These are phyloP conservation scores for Paralichthys olivaceus DNA, from an alignment of 2,113 vertebrate genomes.

Conservation along the genomic window DNA sequence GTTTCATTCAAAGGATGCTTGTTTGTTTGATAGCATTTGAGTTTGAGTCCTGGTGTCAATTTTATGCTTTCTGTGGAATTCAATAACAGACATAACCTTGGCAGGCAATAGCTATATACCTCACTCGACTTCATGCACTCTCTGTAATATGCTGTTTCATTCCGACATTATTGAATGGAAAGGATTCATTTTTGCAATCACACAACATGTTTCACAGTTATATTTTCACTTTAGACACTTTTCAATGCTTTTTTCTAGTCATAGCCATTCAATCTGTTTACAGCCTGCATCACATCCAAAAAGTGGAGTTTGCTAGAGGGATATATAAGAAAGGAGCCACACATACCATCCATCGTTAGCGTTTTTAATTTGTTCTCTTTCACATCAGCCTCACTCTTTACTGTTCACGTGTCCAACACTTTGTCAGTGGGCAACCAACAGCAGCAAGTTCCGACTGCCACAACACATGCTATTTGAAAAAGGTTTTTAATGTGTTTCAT, in stretches of 20 bases:
- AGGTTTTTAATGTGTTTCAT: background rate
- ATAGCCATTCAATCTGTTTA: background rate
- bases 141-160: conserved; percentile 5
- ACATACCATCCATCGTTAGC: background rate
- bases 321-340: background rate
- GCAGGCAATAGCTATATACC: conserved; percentile 13
- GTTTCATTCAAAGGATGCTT: background rate
- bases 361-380: background rate
- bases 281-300: background rate
- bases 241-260: background rate
- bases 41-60: conserved; percentile 11
- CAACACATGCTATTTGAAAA: background rate
- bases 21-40: conserved; percentile 13
- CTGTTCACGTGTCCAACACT: background rate
- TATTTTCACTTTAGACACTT: background rate
- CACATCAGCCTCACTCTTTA: background rate
- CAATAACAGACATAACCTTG: conserved; percentile 45
- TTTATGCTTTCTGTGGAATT: conserved; percentile 24
- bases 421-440: too few relatives aligned
- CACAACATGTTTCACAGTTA: background rate
- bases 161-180: background rate
- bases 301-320: background rate
- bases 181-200: background rate
- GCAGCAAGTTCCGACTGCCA: background rate
- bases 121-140: conserved; percentile 5